Percentiles rank a stretch among this genome's conserved stretches.
Conservation (phyloP, 2,888 invertebrate species). For the Oligia strigilis region DNA sequence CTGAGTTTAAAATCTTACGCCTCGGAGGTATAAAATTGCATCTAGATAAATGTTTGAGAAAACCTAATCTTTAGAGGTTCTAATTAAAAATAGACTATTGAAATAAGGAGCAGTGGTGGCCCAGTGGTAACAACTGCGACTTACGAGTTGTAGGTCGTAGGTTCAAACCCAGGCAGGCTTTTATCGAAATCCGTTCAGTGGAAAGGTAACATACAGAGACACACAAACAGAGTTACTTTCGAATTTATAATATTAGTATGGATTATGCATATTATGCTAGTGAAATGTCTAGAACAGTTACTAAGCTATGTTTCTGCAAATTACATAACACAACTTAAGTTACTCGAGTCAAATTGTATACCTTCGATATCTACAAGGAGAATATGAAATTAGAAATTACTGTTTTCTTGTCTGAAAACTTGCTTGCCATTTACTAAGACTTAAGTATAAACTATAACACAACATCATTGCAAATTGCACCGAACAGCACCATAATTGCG, state of each 20-base stretch:
- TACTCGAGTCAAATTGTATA: neutral
- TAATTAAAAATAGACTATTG: neutral
- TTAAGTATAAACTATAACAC: too few species aligned
- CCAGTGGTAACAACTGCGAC: too few species aligned
- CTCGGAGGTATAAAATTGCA: neutral
- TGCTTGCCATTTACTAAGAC: neutral
- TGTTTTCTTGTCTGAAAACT: neutral
- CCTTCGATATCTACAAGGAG: neutral
- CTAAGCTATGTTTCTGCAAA: neutral
- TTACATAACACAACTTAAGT: neutral
- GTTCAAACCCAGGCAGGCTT: neutral
- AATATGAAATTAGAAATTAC: neutral
- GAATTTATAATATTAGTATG: too few species aligned
- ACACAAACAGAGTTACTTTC: too few species aligned
- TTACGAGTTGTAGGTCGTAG: neutral
- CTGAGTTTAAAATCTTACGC: constrained; percentile 34
- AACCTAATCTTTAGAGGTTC: neutral
- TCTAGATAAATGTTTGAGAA: constrained; percentile 8
- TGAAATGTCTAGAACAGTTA: neutral
- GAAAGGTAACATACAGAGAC: too few species aligned
- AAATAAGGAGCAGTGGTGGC: neutral
- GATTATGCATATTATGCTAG: too few species aligned
- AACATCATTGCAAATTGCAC: too few species aligned
- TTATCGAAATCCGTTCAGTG: too few species aligned
- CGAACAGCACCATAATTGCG: too few species aligned